Percentiles rank a stretch among this genome's conserved stretches.
Evolutionary conservation across 2,797 vertebrate species (phyloP).

Genomic region (Okamejei kenojei): DNA sequence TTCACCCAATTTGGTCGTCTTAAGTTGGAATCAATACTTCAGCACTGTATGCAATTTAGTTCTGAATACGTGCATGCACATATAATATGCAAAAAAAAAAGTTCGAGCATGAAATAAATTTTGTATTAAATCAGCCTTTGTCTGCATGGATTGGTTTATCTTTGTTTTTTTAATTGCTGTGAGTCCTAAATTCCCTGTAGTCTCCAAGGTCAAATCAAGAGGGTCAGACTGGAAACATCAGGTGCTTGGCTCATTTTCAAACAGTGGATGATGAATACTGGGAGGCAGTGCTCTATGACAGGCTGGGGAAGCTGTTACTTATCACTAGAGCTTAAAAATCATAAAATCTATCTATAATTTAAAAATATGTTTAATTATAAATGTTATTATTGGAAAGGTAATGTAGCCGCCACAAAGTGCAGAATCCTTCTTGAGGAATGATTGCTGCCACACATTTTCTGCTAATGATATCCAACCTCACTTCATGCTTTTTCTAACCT

Average conservation of each 20-base stretch:
- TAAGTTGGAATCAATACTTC: slow-evolving; percentile 61
- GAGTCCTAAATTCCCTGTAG: background rate
- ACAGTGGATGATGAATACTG: background rate
- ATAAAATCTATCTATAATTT: slow-evolving; percentile 25
- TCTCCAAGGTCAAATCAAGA: slow-evolving; percentile 9
- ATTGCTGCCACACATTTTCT: slow-evolving; percentile 2
- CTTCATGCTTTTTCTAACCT: background rate
- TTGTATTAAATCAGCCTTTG: slow-evolving; percentile 68
- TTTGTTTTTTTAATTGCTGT: background rate
- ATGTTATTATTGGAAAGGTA: slow-evolving; percentile 26
- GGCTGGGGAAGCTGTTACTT: slow-evolving; percentile 9
- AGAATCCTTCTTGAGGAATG: slow-evolving; percentile 5
- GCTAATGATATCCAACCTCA: slow-evolving; percentile 1
- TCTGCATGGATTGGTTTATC: background rate
- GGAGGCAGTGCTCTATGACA: too few species aligned
- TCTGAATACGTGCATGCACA: slow-evolving; percentile 95
- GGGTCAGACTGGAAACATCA: background rate
- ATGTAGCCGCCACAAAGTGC: background rate
- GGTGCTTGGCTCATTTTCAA: background rate
- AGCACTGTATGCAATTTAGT: slow-evolving; percentile 75
- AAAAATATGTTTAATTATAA: slow-evolving; percentile 21
- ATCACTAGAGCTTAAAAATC: background rate
- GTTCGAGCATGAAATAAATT: slow-evolving; percentile 99
- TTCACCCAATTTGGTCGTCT: slow-evolving; percentile 54
- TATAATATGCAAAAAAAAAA: slow-evolving; percentile 95